Evolutionary conservation across 2,888 invertebrate species (phyloP), one percentile per base, ranked within the genome.

Genomic region (Stenodera caucasica): DNA sequence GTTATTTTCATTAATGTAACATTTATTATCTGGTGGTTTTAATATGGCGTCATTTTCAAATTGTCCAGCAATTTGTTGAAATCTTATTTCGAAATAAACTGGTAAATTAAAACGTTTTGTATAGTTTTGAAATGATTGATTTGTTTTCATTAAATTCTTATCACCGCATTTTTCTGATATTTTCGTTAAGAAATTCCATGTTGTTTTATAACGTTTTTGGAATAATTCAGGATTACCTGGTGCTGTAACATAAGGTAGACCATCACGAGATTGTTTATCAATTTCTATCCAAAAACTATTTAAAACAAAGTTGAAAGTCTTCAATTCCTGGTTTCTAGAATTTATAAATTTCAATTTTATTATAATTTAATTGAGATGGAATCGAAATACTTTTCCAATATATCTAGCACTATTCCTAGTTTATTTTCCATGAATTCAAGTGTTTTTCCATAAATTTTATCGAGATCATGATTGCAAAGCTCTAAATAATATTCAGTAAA

Each of bases 61-160:
- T 40, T 80, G 82, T 68, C 91, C 90, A 56, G 93, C 94, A 76
- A 97, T 92, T 82, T 96, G 94, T 83, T 96, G 96, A 82, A 95
- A 96, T 68, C 95, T 86, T 69, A 95, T 92, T 82, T 97, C 96
- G 79, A 94, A 97, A 81, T 98, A 98, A n/a, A 98, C 96, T 11
- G 95, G 92, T 54, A 97, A 83, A 81, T 96, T 97, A 92, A 96
- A 98, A 70, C 92, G 88, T 67, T 88, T 88, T 69, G 79, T 71
- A 60, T 93, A 86, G 75, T 95, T 88, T 72, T 87, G 87, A 75
- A 91, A 94, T 66, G 90, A 88, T 1, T 85, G 79, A 73, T 92
- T 88, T 56, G 84, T 81, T 66, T 86, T 84, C 57, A 94, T 83
- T 23, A 85, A 75, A 63, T 84, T 82, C 0, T 85, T 82, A 64